Conservation (phyloP, 2,888 invertebrate species). For the Hofmannophila pseudospretella region DNA sequence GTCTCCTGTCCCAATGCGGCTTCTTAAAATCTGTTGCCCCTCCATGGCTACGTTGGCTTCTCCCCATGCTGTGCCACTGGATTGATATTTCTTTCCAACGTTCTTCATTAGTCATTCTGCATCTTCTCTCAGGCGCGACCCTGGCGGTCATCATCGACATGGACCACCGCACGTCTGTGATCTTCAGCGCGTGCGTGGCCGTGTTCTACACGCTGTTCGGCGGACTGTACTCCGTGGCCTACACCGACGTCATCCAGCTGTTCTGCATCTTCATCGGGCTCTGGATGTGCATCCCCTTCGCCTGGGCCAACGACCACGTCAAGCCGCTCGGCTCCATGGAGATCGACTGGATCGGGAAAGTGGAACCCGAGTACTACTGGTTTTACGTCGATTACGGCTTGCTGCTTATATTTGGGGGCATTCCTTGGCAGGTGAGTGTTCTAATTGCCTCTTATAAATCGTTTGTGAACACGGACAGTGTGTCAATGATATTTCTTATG, state of each 20-base stretch:
- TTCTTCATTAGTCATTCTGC: too few relatives aligned
- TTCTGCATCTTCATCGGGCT: slow-evolving; percentile 98
- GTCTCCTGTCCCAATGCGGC: too few relatives aligned
- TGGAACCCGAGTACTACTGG: slow-evolving; percentile 85
- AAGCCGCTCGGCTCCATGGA: slow-evolving; percentile 88
- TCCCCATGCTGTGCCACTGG: too few relatives aligned
- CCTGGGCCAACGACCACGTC: slow-evolving; percentile 92
- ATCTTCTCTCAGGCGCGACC: slow-evolving; percentile 91
- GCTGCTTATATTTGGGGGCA: slow-evolving; percentile 95
- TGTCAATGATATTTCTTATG: too few relatives aligned
- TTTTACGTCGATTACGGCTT: slow-evolving; percentile 93
- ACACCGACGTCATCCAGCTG: slow-evolving; percentile 98
- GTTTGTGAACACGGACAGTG: too few relatives aligned
- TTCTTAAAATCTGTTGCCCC: too few relatives aligned
- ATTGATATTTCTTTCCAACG: too few relatives aligned
- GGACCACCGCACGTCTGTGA: slow-evolving; percentile 94
- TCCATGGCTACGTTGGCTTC: too few relatives aligned
- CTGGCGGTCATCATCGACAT: slow-evolving; percentile 97
- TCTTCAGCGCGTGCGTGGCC: slow-evolving; percentile 96
- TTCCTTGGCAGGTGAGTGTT: slow-evolving; percentile 94
- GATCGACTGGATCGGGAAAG: slow-evolving; percentile 92
- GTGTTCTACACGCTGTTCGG: slow-evolving; percentile 98
- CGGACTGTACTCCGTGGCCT: slow-evolving; percentile 98
- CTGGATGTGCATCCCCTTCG: slow-evolving; percentile 99
- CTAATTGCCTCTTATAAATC: neutral